Percentiles rank a stretch among this genome's conserved stretches.
These are phyloP conservation scores for Calyptommatus sinebrachiatus DNA, from an alignment of 2,113 vertebrate genomes.

Conservation along the genomic window DNA sequence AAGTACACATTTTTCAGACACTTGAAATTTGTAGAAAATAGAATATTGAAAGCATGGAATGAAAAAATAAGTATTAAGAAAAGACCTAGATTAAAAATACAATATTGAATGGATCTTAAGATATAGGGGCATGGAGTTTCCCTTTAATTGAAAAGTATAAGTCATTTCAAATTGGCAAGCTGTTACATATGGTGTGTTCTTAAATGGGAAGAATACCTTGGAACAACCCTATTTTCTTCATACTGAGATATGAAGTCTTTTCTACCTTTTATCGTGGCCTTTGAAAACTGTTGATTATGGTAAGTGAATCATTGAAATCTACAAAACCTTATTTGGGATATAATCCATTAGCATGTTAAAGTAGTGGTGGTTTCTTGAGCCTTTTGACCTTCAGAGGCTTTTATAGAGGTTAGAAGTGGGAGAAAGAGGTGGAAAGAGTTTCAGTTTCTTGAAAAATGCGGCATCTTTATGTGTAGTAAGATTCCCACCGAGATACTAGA, in stretches of 20 bases:
- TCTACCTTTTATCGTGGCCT: neutral
- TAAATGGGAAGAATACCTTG: no score
- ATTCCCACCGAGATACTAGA: neutral
- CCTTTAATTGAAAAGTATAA: no score
- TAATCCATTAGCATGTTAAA: conserved; percentile 39
- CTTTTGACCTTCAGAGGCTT: conserved; percentile 44
- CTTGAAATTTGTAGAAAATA: no score
- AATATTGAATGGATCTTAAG: no score
- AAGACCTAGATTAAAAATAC: no score
- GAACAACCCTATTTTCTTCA: conserved; percentile 4
- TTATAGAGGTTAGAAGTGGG: conserved; percentile 28
- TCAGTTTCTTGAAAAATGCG: conserved; percentile 31
- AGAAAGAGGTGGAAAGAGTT: neutral
- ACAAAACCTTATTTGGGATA: neutral
- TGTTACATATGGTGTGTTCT: no score
- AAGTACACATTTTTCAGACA: no score
- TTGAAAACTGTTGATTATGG: conserved; percentile 6
- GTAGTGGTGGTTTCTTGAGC: conserved; percentile 23
- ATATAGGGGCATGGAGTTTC: no score
- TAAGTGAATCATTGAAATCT: conserved; percentile 10
- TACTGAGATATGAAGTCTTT: neutral
- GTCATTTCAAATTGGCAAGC: no score
- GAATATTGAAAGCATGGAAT: no score
- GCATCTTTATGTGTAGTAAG: neutral
- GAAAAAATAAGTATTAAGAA: no score